These are phyloP conservation scores for Ceuthmochares aereus DNA, from an alignment of 2,113 vertebrate species.

Conservation along the genomic window DNA sequence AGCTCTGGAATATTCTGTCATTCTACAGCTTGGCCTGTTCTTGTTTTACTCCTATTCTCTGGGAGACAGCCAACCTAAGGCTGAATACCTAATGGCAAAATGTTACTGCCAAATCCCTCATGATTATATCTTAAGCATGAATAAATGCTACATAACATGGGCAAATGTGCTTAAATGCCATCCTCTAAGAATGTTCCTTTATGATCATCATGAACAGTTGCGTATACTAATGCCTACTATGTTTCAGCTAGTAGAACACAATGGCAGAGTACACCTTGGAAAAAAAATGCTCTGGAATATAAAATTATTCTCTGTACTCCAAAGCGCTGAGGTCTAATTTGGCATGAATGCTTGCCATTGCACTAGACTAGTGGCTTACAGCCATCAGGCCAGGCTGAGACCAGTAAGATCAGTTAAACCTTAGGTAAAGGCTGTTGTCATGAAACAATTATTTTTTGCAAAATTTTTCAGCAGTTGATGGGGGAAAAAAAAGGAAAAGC, in stretches of 20 bases:
- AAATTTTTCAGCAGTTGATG: background rate
- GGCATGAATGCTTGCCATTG: background rate
- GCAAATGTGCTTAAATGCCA: background rate
- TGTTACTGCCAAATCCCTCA: background rate
- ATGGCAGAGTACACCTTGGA: background rate
- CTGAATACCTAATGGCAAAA: slow-evolving; percentile 9
- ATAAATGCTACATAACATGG: background rate
- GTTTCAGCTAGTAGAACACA: background rate
- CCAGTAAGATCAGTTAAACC: background rate
- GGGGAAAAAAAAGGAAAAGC: background rate
- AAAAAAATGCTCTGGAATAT: background rate
- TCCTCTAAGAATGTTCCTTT: background rate
- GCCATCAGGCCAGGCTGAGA: background rate
- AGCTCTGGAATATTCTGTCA: background rate
- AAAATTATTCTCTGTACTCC: background rate
- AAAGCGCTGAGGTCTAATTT: background rate
- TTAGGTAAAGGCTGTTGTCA: background rate
- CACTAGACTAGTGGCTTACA: background rate
- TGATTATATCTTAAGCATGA: background rate
- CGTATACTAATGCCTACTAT: background rate
- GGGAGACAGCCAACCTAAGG: background rate
- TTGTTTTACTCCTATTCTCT: background rate
- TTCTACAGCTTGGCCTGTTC: background rate
- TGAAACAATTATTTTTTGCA: background rate
- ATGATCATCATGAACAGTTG: background rate